phyloP scores from a whole-genome alignment of 2,888 invertebrate species.

The Drosophila melanosoma region DNA sequence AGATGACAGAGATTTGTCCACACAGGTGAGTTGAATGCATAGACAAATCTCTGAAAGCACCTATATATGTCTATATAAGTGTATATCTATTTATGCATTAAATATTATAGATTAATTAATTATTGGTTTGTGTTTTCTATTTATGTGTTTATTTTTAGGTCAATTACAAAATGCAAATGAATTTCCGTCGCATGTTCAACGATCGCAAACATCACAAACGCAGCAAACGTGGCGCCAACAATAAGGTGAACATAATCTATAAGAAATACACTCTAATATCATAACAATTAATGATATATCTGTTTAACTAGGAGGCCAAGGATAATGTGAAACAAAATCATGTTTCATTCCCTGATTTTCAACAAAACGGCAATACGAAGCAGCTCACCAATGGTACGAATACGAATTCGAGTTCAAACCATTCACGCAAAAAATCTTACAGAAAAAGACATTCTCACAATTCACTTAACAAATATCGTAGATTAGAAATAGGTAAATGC shows the following conservation, averaged over 20 bases:
- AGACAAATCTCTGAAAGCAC: conserved; percentile 68
- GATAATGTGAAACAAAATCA: conserved; percentile 93
- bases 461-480: conserved; percentile 86
- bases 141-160: conserved; percentile 83
- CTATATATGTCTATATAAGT: neutral
- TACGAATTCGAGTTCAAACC: conserved; percentile 89
- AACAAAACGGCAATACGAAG: conserved; percentile 95
- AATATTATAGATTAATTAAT: neutral
- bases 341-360: conserved; percentile 95
- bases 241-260: conserved; percentile 87
- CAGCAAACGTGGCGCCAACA: conserved; percentile 91
- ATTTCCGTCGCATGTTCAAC: conserved; percentile 93
- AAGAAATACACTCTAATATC: neutral
- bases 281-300: too few species aligned
- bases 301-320: conserved; percentile 84
- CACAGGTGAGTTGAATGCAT: conserved; percentile 87
- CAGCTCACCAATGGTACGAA: conserved; percentile 93
- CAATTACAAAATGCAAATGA: conserved; percentile 96
- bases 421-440: conserved; percentile 87
- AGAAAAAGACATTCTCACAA: conserved; percentile 85
- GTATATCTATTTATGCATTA: neutral
- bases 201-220: conserved; percentile 94
- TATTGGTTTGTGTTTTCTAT: neutral
- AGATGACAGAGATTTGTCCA: conserved; percentile 94
- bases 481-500: conserved; percentile 86